phyloP scores from a whole-genome alignment of 2,113 vertebrate species.

The Dasyprocta punctata region DNA sequence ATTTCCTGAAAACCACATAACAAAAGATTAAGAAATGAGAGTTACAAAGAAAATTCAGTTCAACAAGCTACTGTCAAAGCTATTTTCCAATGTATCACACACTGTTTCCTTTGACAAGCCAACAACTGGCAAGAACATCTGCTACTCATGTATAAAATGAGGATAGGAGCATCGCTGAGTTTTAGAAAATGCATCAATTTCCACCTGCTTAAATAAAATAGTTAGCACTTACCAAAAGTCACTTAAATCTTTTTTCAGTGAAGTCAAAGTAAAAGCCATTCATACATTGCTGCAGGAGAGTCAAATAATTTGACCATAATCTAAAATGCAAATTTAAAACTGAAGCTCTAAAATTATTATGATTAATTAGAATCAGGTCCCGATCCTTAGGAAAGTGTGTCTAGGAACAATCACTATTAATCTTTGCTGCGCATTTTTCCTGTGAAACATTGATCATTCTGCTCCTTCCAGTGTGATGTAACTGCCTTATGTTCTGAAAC shows the following conservation, averaged over 20 bases:
- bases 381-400: neutral
- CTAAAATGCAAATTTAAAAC: conserved; percentile 22
- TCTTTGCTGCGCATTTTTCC: neutral
- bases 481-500: neutral
- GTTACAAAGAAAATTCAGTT: conserved; percentile 36
- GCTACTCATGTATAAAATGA: neutral
- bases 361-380: neutral
- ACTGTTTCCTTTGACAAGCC: conserved; percentile 35
- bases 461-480: neutral
- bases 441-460: neutral
- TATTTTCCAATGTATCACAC: conserved; percentile 39
- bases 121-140: neutral
- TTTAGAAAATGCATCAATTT: neutral
- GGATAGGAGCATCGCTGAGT: neutral
- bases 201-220: conserved; percentile 38
- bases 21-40: conserved; percentile 38
- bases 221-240: neutral
- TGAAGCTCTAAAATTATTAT: neutral
- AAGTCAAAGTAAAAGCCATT: conserved; percentile 45
- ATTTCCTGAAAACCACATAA: neutral
- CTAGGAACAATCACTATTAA: neutral
- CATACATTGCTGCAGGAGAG: neutral
- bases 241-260: neutral
- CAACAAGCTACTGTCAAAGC: neutral
- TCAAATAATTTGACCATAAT: neutral